Evolutionary conservation across 2,113 vertebrate species (phyloP), one percentile per base, ranked within the genome.

Genomic region (Solea solea): DNA sequence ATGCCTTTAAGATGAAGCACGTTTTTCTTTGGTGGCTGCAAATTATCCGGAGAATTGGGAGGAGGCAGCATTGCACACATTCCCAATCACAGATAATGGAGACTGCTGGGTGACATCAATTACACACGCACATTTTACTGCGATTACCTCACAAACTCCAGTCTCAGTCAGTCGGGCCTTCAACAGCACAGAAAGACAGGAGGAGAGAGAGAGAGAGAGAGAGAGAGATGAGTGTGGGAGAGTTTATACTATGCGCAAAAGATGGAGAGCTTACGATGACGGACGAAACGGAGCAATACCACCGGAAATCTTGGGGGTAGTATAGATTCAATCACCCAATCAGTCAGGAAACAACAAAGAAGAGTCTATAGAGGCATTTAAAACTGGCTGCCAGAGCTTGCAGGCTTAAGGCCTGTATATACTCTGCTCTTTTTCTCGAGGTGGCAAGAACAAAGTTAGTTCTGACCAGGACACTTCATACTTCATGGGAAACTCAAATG

Each of bases 131-230:
- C 81, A 86, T 89, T 90, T 82, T 49, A 53, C 54, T 40, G 59
- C 76, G 68, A 77, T 89, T 87, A 88, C 72, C 76, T 83, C 64
- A 80, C 76, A 81, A 88, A 73, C 55, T 84, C 40, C 2, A 56
- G 68, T 72, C 58, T 83, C 78, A 57, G 73, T 46, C 71, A 57
- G 73, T 46, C 71, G 83, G 74, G 72, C 25, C 72, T 85, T 80
- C 87, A 77, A 80, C 15, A 50, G 71, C 59, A 69, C 52, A 45
- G 59, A 80, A 41, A 63, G 51, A 56, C 10, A n/a, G 12, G 45
- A 34, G 69, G 46, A 54, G 3, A 48, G 49, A n/a, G 49, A 50
- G 49, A 61, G 49, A 64, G 57, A 16, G 12, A n/a, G 14, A 11
- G 64, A 46, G 63, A 60, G 15, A 69, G 15, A 64, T 1, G 34